These are phyloP conservation scores for Hirtodrosophila duncani DNA, from an alignment of 2,888 invertebrate species.

Conservation along the genomic window DNA sequence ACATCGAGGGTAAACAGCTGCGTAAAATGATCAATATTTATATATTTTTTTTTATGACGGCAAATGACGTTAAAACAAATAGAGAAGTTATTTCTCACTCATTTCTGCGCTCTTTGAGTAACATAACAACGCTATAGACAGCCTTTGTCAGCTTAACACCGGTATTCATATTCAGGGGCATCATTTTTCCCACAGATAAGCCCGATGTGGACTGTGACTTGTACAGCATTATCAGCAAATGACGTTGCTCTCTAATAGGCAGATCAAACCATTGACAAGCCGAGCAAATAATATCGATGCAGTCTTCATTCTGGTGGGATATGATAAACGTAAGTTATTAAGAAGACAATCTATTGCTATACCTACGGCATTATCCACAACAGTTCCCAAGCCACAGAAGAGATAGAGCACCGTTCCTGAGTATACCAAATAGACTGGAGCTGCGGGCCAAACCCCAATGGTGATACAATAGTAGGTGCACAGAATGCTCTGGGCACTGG, in stretches of 20 bases:
- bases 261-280: neutral
- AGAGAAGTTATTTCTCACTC: too few relatives aligned
- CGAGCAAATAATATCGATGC: neutral
- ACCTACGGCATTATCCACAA: constrained; percentile 48
- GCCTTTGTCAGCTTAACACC: constrained; percentile 37
- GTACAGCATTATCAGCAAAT: neutral
- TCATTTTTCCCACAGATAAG: neutral
- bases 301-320: neutral
- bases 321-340: too few relatives aligned
- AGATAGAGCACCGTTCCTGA: constrained; percentile 33
- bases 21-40: too few relatives aligned
- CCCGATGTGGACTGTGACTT: neutral
- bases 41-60: too few relatives aligned
- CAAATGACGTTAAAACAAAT: too few relatives aligned
- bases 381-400: constrained; percentile 46
- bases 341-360: too few relatives aligned
- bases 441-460: constrained; percentile 44
- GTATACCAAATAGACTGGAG: constrained; percentile 31
- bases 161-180: constrained; percentile 1
- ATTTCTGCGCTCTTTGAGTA: too few relatives aligned
- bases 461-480: constrained; percentile 37
- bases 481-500: constrained; percentile 21
- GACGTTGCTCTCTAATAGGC: neutral
- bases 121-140: too few relatives aligned
- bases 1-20: too few relatives aligned